These are phyloP conservation scores for Glomeris maerens DNA, from an alignment of 1,140 invertebrate genomes.

Conservation along the genomic window DNA sequence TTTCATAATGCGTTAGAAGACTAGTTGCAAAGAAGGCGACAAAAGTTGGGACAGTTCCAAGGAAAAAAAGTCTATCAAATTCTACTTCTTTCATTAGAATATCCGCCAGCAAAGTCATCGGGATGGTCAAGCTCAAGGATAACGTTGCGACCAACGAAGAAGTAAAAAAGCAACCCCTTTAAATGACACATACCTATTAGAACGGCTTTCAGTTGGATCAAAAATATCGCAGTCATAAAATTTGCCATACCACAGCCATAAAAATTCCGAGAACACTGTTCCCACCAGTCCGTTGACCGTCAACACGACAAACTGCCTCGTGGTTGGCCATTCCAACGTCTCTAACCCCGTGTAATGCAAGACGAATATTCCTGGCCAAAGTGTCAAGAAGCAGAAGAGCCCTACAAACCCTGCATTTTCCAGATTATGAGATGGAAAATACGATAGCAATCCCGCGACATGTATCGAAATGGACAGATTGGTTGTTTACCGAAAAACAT, in stretches of 20 bases:
- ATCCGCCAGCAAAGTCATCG: slow-evolving; percentile 69
- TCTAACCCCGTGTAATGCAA: slow-evolving; percentile 62
- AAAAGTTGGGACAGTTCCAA: slow-evolving; percentile 62
- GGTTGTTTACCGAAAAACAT: slow-evolving; percentile 80
- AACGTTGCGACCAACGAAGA: slow-evolving; percentile 72
- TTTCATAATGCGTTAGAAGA: slow-evolving; percentile 62
- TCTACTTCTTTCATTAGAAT: slow-evolving; percentile 54
- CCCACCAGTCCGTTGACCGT: slow-evolving; percentile 72
- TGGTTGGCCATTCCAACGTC: slow-evolving; percentile 62
- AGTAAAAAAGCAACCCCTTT: slow-evolving; percentile 75
- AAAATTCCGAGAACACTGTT: slow-evolving; percentile 66
- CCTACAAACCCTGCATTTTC: slow-evolving; percentile 61
- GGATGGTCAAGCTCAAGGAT: slow-evolving; percentile 66
- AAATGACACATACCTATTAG: no score
- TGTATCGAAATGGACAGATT: no score
- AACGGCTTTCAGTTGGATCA: no score
- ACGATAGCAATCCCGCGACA: no score
- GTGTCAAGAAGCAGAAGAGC: slow-evolving; percentile 57
- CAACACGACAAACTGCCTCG: slow-evolving; percentile 58
- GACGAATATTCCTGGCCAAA: slow-evolving; percentile 77
- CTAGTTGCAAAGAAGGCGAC: slow-evolving; percentile 59
- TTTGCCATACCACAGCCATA: slow-evolving; percentile 78
- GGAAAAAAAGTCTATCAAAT: slow-evolving; percentile 60
- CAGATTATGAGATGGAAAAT: slow-evolving; percentile 2
- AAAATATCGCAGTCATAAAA: no score